Evolutionary conservation across 2,797 vertebrate genomes (phyloP).

Genomic region (Gobio occitaniae): DNA sequence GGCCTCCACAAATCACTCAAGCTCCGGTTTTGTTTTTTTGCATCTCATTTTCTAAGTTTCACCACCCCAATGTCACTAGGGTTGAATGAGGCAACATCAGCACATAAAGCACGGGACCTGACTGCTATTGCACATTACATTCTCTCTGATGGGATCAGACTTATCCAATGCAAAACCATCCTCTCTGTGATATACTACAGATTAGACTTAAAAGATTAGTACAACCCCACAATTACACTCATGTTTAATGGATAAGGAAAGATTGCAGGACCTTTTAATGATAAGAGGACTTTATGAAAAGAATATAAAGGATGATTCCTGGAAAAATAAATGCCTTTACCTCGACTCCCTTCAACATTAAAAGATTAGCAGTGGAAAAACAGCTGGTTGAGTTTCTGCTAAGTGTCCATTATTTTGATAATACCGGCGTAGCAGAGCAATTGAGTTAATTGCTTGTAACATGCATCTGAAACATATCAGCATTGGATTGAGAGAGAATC

Average conservation of each 20-base stretch:
- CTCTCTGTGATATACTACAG: conserved; percentile 9
- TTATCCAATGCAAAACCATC: conserved; percentile 11
- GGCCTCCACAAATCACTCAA: conserved; percentile 30
- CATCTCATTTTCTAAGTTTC: conserved; percentile 23
- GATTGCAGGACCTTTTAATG: conserved; percentile 33
- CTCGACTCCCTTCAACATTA: conserved; percentile 46
- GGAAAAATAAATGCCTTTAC: conserved; percentile 33
- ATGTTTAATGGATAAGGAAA: conserved; percentile 33
- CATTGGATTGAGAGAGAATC: conserved; percentile 40
- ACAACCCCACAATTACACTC: conserved; percentile 7
- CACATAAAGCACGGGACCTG: neutral
- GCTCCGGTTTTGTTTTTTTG: neutral
- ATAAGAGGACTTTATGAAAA: conserved; percentile 43
- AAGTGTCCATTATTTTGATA: conserved; percentile 54
- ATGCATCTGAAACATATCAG: conserved; percentile 46
- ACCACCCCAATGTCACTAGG: neutral
- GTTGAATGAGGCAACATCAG: conserved; percentile 18
- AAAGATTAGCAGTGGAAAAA: conserved; percentile 53
- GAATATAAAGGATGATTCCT: conserved; percentile 34
- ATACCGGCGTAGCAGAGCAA: conserved; percentile 32
- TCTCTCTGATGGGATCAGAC: conserved; percentile 17
- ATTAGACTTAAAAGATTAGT: conserved; percentile 22
- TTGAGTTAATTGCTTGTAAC: conserved; percentile 53
- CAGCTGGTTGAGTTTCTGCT: conserved; percentile 47
- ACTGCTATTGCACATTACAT: neutral